A percentile compares a stretch with the other conserved stretches of the same genome.
Evolutionary conservation across 1,140 invertebrate species (phyloP).

Genomic region (Drepana arcuata): DNA sequence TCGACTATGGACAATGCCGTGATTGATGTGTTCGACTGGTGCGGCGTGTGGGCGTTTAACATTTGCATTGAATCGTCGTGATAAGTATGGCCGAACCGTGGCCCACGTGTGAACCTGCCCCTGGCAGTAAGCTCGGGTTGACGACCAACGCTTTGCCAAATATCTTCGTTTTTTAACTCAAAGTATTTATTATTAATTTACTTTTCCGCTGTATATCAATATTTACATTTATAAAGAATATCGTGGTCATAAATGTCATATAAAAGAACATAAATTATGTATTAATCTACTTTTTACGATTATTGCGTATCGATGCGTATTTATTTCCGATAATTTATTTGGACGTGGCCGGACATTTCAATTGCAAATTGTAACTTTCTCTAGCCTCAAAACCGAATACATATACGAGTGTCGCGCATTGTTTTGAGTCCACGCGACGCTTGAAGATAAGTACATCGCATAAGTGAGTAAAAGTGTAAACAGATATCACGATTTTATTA

Average conservation of each 20-base stretch:
- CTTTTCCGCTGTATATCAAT: too few relatives aligned
- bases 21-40: constrained; percentile 50
- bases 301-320: constrained; percentile 7
- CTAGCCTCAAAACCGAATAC: constrained; percentile 66
- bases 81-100: constrained; percentile 41
- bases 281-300: not conserved
- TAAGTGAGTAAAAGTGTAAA: too few relatives aligned
- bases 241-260: too few relatives aligned
- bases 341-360: constrained; percentile 24
- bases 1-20: constrained; percentile 35
- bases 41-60: constrained; percentile 34
- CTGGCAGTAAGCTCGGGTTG: constrained; percentile 23
- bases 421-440: constrained; percentile 40
- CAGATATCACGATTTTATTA: too few relatives aligned
- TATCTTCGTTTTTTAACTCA: too few relatives aligned
- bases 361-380: constrained; percentile 62
- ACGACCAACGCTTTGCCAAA: constrained; percentile 33
- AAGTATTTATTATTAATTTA: too few relatives aligned
- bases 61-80: constrained; percentile 66
- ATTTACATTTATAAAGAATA: too few relatives aligned
- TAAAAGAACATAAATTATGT: too few relatives aligned
- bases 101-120: constrained; percentile 27
- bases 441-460: too few relatives aligned
- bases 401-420: constrained; percentile 40
- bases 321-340: constrained; percentile 21